These are phyloP conservation scores for Pseudococcus viburni DNA, from an alignment of 2,888 invertebrate species.

Conservation along the genomic window DNA sequence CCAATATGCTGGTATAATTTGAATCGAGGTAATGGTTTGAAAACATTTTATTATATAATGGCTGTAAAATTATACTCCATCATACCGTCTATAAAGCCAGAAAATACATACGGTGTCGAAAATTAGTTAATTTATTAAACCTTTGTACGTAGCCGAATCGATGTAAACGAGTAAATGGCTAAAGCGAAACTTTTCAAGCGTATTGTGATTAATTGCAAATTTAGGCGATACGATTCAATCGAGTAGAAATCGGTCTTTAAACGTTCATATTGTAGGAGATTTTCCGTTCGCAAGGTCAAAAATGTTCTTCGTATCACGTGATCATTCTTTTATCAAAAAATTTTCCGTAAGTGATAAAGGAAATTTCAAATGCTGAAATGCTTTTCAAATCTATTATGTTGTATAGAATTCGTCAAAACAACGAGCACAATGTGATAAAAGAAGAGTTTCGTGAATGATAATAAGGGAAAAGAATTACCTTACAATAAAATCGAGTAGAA, in stretches of 20 bases:
- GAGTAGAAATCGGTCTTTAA: slow-evolving; percentile 21
- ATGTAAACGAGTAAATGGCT: slow-evolving; percentile 4
- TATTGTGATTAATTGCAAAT: slow-evolving; percentile 43
- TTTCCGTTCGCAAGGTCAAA: slow-evolving; percentile 42
- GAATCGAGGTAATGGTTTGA: background rate
- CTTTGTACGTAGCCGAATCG: background rate
- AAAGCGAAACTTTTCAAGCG: slow-evolving; percentile 34
- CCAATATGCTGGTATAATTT: background rate
- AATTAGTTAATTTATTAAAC: slow-evolving; percentile 35
- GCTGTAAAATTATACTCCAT: background rate
- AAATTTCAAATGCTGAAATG: too few relatives aligned
- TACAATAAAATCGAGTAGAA: background rate
- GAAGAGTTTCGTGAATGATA: slow-evolving; percentile 1
- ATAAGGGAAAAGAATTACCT: background rate
- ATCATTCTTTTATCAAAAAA: slow-evolving; percentile 1
- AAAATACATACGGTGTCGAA: slow-evolving; percentile 5
- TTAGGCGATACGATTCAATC: slow-evolving; percentile 36
- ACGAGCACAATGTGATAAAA: background rate
- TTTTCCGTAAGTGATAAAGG: slow-evolving; percentile 1
- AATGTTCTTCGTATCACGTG: slow-evolving; percentile 20
- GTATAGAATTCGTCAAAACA: slow-evolving; percentile 19
- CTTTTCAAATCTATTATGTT: background rate
- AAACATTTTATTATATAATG: background rate
- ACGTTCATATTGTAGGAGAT: slow-evolving; percentile 33
- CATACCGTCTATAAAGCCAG: background rate